phyloP scores from a whole-genome alignment of 2,797 vertebrate genomes.

The Eurystomus glaucurus region DNA sequence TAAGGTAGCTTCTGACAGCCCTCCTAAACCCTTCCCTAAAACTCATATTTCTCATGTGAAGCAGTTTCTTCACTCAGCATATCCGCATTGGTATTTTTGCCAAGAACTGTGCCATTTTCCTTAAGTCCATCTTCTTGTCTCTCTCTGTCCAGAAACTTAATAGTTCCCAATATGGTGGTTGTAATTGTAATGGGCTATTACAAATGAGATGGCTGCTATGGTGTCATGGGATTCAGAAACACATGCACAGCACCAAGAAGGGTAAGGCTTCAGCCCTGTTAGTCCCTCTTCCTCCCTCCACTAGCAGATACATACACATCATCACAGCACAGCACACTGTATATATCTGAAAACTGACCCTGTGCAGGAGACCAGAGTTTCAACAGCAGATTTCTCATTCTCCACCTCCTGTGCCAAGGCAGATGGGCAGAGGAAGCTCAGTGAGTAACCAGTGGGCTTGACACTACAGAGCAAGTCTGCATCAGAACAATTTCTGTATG shows the following conservation, averaged over 20 bases:
- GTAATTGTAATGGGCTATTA: not conserved
- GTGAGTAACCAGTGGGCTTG: not conserved
- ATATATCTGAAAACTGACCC: not conserved
- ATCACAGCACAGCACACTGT: not conserved
- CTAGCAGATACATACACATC: not conserved
- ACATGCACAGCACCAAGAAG: rapidly evolving
- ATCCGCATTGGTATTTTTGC: not conserved
- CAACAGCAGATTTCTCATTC: conserved; percentile 24
- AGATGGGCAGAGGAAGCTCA: conserved; percentile 31
- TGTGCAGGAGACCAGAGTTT: not conserved
- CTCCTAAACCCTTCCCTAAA: conserved; percentile 11
- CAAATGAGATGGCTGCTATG: not conserved
- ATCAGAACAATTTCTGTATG: conserved; percentile 2
- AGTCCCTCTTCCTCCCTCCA: not conserved
- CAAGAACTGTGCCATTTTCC: conserved; percentile 37
- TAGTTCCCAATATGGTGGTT: rapidly evolving
- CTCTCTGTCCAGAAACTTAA: not conserved
- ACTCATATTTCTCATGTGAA: conserved; percentile 33
- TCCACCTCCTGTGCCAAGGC: not conserved
- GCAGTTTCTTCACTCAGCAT: conserved; percentile 7
- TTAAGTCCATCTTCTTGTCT: not conserved
- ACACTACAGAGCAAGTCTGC: not conserved
- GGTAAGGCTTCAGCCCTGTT: not conserved
- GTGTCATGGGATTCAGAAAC: not conserved
- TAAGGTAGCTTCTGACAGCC: not conserved